Evolutionary conservation across 2,797 vertebrate species (phyloP), one percentile per base, ranked within the genome.

Genomic region (Botia almorhae): DNA sequence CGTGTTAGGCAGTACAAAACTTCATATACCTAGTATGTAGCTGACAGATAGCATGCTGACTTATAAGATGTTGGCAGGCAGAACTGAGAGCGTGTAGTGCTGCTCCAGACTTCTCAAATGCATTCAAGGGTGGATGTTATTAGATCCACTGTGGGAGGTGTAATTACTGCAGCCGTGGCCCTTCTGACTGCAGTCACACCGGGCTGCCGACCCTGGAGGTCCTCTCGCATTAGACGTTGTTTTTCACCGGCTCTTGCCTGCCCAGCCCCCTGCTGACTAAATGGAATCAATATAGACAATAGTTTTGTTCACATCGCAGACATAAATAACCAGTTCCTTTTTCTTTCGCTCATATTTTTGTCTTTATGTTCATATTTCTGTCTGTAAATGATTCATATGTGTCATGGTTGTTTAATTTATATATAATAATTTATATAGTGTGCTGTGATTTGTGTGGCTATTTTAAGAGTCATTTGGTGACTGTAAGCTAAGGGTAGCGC

Each of bases 141-240:
- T 76, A 78, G 76, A 81, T 78, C 74, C 73, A 55, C 81, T 60
- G 84, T 80, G 83, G 86, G 81, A 74, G 76, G 80, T 21, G 70
- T 84, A 85, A 86, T 85, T 82, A 82, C 79, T 78, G 76, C 79
- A 78, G 65, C 78, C 82, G 70, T 13, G 8, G 36, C 53, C 67
- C 39, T 56, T 71, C 73, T 50, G 76, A 77, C 65, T 21, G 48
- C 73, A 65, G 64, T 74, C 74, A 50, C 80, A 72, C 67, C 14
- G 68, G 61, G 48, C 64, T 51, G 51, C 60, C 33, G 0, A 74
- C 51, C 60, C 75, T 73, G 84, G 84, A 70, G 81, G 80, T 82
- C 81, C 21, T 53, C 80, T 75, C 2, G 26, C 67, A 46, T 48
- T 73, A 81, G 77, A 76, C 67, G 33, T 10, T 56, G n/a, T 76